Evolutionary conservation across 2,888 invertebrate species (phyloP).

Genomic region (Drosophila nr. medialis): DNA sequence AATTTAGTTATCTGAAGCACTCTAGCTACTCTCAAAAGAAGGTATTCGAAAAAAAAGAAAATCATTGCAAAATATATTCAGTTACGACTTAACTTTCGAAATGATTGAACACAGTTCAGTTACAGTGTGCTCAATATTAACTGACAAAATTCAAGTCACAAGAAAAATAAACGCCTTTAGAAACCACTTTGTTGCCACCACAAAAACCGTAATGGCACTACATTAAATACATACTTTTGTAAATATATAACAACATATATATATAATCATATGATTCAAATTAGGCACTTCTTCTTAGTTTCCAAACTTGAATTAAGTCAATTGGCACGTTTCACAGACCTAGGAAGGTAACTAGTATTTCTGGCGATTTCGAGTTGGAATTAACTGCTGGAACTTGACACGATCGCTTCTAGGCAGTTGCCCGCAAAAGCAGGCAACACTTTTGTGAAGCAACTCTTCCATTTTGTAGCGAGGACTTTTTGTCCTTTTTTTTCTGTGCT

Average conservation of each 20-base stretch:
- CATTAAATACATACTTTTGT: neutral
- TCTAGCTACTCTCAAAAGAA: neutral
- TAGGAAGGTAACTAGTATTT: neutral
- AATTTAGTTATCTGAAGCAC: neutral
- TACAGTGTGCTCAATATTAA: neutral
- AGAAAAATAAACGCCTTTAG: neutral
- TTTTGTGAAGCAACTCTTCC: neutral
- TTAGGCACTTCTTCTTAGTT: neutral
- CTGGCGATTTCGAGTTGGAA: neutral
- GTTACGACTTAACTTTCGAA: neutral
- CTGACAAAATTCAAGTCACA: neutral
- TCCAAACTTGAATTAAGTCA: neutral
- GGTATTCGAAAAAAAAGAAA: neutral
- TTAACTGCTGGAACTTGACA: neutral
- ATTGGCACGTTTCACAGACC: neutral
- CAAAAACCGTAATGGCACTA: neutral
- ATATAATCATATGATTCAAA: neutral
- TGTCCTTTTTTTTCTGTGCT: neutral
- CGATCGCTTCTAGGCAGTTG: conserved; percentile 1
- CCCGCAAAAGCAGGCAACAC: conserved; percentile 47
- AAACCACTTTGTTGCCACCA: neutral
- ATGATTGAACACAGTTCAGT: neutral
- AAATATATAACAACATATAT: neutral
- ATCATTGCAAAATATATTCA: neutral
- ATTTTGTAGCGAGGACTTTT: neutral